Percentiles rank a stretch among this genome's conserved stretches.
These are phyloP conservation scores for Zophobas atratus DNA, from an alignment of 1,140 invertebrate species.

Conservation along the genomic window DNA sequence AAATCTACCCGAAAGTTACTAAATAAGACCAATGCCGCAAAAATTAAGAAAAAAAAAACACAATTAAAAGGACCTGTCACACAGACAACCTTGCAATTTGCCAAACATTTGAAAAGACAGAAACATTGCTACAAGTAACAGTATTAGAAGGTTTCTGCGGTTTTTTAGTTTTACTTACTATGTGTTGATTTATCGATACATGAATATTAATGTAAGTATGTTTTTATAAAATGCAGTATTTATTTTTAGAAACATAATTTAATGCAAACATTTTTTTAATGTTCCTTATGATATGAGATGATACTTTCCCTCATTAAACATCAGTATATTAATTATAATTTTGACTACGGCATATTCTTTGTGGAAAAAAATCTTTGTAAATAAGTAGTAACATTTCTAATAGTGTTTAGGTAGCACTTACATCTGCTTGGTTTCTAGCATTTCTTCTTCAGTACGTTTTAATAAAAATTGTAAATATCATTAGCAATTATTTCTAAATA, in stretches of 20 bases:
- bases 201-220: neutral
- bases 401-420: no score
- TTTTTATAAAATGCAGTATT: neutral
- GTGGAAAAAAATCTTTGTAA: no score
- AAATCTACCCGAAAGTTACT: slow-evolving; percentile 13
- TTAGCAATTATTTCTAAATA: no score
- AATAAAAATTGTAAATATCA: no score
- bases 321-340: no score
- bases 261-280: neutral
- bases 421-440: no score
- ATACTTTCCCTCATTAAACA: no score
- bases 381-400: no score
- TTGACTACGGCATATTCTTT: no score
- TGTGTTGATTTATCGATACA: neutral
- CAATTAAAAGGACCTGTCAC: neutral
- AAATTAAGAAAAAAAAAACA: slow-evolving; percentile 1
- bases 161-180: neutral
- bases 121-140: neutral
- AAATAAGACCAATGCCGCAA: neutral
- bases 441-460: no score
- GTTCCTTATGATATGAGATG: neutral
- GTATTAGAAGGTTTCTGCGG: neutral
- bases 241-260: neutral
- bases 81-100: slow-evolving; percentile 7
- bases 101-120: neutral